These are phyloP conservation scores for Abramis brama DNA, from an alignment of 2,113 vertebrate species.

Conservation along the genomic window DNA sequence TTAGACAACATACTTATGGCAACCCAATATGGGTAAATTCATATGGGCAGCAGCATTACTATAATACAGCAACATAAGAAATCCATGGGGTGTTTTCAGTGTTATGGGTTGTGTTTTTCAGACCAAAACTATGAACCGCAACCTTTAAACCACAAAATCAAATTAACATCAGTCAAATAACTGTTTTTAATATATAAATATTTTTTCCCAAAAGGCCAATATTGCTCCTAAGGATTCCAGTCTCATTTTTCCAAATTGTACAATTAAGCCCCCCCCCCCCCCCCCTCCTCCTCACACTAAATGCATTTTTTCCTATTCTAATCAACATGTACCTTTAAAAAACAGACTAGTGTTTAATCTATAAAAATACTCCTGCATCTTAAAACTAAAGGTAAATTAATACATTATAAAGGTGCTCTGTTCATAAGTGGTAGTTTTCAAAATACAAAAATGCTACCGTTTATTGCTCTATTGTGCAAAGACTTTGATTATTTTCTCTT, in stretches of 20 bases:
- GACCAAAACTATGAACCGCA: neutral
- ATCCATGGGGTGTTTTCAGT: neutral
- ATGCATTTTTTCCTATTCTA: neutral
- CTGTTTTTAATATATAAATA: neutral
- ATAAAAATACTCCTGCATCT: neutral
- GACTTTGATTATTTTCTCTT: neutral
- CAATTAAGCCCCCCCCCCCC: too few relatives aligned
- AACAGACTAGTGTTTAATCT: neutral
- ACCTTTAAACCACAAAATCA: neutral
- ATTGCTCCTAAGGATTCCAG: neutral
- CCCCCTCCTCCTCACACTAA: neutral
- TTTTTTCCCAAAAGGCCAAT: neutral
- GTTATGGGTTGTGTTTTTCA: slow-evolving; percentile 3
- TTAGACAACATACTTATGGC: slow-evolving; percentile 41
- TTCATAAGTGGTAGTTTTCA: neutral
- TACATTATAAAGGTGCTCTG: slow-evolving; percentile 10
- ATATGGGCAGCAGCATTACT: slow-evolving; percentile 16
- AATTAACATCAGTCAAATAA: neutral
- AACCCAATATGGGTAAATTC: slow-evolving; percentile 74
- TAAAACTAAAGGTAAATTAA: neutral
- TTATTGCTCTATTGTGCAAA: slow-evolving; percentile 20
- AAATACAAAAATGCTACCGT: neutral
- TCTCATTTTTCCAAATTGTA: neutral
- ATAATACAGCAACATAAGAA: neutral
- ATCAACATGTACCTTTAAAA: neutral